phyloP scores from a whole-genome alignment of 2,113 vertebrate genomes.

The Leucopsar rothschildi region DNA sequence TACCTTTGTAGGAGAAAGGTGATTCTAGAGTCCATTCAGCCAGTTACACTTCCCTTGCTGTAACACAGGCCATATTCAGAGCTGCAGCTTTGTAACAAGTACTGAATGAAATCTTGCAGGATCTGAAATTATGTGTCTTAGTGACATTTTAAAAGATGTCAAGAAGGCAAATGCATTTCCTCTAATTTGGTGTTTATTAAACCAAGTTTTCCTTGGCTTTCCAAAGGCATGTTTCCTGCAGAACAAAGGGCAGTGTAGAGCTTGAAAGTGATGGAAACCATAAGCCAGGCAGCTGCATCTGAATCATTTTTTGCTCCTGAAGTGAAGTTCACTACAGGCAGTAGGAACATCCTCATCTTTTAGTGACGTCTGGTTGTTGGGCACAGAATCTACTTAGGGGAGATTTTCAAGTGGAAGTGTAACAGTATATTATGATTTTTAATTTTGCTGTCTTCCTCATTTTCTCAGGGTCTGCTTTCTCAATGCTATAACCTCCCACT shows the following conservation, averaged over 20 bases:
- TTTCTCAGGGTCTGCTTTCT: not conserved
- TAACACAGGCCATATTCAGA: not conserved
- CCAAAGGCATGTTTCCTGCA: not conserved
- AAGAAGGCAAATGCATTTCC: not conserved
- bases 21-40: not conserved
- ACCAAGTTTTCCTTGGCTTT: not conserved
- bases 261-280: not conserved
- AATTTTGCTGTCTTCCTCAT: not conserved
- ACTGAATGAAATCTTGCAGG: not conserved
- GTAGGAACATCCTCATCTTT: not conserved
- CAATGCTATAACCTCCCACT: not conserved
- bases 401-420: not conserved
- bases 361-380: not conserved
- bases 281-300: not conserved
- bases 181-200: not conserved
- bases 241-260: not conserved
- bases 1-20: not conserved
- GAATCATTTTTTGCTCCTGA: not conserved
- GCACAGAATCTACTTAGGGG: not conserved
- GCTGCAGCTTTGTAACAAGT: not conserved
- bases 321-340: not conserved
- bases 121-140: not conserved
- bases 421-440: not conserved
- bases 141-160: not conserved
- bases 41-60: not conserved